A percentile compares a stretch with the other conserved stretches of the same genome.
phyloP scores from a whole-genome alignment of 2,888 invertebrate species.

The Mantis religiosa region DNA sequence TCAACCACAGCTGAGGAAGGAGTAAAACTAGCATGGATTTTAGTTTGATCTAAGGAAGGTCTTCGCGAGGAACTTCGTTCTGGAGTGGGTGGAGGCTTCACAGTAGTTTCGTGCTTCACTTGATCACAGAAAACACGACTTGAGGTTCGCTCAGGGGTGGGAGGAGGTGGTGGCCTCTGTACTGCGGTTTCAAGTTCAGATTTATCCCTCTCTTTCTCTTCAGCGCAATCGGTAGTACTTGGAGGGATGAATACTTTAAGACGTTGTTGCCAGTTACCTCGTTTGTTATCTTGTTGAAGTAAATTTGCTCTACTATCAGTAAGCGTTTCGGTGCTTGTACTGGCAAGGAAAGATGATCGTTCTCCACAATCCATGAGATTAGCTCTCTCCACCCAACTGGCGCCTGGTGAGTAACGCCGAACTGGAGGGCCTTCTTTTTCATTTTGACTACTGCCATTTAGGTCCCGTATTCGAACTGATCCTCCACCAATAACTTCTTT shows the following conservation, averaged over 20 bases:
- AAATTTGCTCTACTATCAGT: constrained; percentile 41
- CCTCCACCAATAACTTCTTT: constrained; percentile 37
- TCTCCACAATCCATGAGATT: constrained; percentile 8
- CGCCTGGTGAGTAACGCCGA: not conserved
- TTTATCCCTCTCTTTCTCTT: not conserved
- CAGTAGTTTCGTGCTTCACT: not conserved
- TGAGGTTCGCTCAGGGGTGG: constrained; percentile 13
- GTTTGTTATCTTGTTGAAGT: constrained; percentile 24
- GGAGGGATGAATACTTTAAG: constrained; percentile 36
- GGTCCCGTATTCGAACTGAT: not conserved
- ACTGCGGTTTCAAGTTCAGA: not conserved
- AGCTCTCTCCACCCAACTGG: constrained; percentile 18
- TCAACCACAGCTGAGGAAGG: not conserved
- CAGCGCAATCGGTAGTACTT: constrained; percentile 36
- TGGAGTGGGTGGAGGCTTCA: constrained; percentile 11
- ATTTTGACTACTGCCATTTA: not conserved
- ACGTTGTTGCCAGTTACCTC: constrained; percentile 33
- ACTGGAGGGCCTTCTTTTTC: not conserved
- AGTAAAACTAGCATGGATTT: not conserved
- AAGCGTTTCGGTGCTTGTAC: constrained; percentile 41
- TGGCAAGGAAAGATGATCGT: constrained; percentile 19
- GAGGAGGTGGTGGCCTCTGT: constrained; percentile 13
- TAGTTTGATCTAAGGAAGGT: constrained; percentile 3
- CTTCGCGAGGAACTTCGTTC: constrained; percentile 12
- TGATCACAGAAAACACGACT: constrained; percentile 4